Conservation (phyloP, 1,140 invertebrate species). For the Hirudo medicinalis region DNA sequence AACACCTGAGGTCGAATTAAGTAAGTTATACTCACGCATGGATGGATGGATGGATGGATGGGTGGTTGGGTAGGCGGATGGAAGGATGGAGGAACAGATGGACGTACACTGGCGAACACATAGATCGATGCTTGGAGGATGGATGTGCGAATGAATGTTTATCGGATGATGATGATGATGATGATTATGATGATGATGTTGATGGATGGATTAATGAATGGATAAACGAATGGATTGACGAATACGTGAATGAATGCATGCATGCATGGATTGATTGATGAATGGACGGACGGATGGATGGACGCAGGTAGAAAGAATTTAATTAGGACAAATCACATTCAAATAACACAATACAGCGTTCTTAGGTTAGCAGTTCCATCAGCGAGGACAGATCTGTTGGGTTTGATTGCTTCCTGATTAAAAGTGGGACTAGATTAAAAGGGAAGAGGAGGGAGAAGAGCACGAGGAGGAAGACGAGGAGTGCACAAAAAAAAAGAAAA, state of each 20-base stretch:
- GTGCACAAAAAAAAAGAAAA: too few species aligned
- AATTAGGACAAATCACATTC: too few species aligned
- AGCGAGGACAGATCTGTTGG: too few species aligned
- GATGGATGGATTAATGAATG: neutral
- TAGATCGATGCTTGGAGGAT: too few species aligned
- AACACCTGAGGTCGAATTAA: conserved; percentile 12
- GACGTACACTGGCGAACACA: too few species aligned
- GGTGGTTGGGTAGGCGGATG: conserved; percentile 1
- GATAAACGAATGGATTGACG: neutral
- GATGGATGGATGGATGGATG: conserved; percentile 6
- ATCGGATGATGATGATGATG: neutral
- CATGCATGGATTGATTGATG: neutral
- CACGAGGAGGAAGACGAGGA: too few species aligned
- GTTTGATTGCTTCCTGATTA: too few species aligned
- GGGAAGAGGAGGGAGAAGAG: too few species aligned
- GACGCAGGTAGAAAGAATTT: neutral
- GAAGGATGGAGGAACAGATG: neutral
- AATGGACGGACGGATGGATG: neutral
- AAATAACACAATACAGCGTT: too few species aligned
- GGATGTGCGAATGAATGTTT: neutral
- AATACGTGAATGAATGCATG: neutral
- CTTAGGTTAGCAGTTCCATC: too few species aligned
- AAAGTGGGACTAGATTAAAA: too few species aligned
- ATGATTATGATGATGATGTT: neutral
- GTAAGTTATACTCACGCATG: neutral